Evolutionary conservation across 2,888 invertebrate species (phyloP).

Genomic region (Megamerina dolium): DNA sequence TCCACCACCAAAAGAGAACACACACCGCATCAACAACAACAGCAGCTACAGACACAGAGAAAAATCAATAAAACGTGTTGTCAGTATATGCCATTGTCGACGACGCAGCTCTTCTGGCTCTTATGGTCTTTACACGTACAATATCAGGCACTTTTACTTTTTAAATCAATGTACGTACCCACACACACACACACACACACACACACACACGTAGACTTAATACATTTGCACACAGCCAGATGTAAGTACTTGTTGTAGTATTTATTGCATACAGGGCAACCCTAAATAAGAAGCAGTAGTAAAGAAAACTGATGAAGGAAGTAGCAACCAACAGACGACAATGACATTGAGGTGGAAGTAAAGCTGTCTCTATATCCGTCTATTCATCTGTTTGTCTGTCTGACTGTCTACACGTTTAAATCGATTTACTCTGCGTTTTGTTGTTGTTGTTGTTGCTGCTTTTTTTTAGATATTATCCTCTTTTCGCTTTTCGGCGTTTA

Average conservation of each 20-base stretch:
- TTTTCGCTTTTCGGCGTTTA: neutral
- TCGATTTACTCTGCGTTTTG: neutral
- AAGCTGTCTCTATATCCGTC: neutral
- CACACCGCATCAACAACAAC: neutral
- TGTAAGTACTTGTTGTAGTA: too few species aligned
- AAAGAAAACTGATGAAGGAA: too few species aligned
- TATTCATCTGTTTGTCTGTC: neutral
- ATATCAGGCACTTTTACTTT: conserved; percentile 17
- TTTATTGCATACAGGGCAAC: too few species aligned
- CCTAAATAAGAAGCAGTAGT: too few species aligned
- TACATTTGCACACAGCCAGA: neutral
- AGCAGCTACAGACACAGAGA: neutral
- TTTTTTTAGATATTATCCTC: neutral
- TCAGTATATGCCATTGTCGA: too few species aligned
- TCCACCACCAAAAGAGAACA: neutral
- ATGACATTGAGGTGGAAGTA: too few species aligned
- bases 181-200: conserved; percentile 20
- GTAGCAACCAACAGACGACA: too few species aligned
- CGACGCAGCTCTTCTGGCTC: too few species aligned
- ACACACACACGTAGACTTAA: neutral
- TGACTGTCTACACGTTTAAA: neutral
- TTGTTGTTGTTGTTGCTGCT: neutral
- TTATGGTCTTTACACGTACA: too few species aligned
- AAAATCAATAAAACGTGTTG: conserved; percentile 16
- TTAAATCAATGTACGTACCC: conserved; percentile 13